phyloP scores from a whole-genome alignment of 2,797 vertebrate genomes.

The Thripadectes ignobilis region DNA sequence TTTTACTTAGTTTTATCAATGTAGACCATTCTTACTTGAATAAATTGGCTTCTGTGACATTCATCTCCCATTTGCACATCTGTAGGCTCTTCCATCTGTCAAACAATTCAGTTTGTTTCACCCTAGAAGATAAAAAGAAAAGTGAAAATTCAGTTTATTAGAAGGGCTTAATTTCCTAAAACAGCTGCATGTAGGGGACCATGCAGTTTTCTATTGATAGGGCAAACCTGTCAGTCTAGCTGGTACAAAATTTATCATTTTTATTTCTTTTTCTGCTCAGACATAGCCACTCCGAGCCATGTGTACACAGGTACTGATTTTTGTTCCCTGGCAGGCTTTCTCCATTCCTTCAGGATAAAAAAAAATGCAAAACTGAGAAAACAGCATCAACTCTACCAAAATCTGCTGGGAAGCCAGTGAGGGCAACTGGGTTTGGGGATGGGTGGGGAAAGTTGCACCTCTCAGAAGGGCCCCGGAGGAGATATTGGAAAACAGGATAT shows the following conservation, averaged over 20 bases:
- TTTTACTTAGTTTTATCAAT: background rate
- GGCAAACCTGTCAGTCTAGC: background rate
- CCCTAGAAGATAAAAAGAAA: slow-evolving; percentile 76
- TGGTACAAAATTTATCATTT: background rate
- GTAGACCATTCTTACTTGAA: slow-evolving; percentile 86
- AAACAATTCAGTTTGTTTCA: slow-evolving; percentile 95
- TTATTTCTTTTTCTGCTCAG: background rate
- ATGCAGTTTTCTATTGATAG: background rate
- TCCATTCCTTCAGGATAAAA: background rate
- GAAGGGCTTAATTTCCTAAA: background rate
- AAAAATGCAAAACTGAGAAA: background rate
- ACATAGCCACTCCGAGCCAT: background rate
- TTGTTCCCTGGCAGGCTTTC: background rate
- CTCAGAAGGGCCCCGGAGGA: background rate
- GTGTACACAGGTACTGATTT: background rate
- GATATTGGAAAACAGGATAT: background rate
- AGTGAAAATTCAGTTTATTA: background rate
- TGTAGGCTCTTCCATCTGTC: slow-evolving; percentile 96
- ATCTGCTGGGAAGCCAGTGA: background rate
- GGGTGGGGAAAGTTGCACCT: background rate
- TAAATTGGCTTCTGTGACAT: slow-evolving; percentile 87
- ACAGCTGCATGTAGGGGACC: background rate
- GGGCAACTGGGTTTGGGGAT: background rate
- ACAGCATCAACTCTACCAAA: background rate
- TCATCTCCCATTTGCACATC: slow-evolving; percentile 94